Evolutionary conservation across 2,797 vertebrate genomes (phyloP), one percentile per base, ranked within the genome.

Genomic region (Clarias laeviceps): DNA sequence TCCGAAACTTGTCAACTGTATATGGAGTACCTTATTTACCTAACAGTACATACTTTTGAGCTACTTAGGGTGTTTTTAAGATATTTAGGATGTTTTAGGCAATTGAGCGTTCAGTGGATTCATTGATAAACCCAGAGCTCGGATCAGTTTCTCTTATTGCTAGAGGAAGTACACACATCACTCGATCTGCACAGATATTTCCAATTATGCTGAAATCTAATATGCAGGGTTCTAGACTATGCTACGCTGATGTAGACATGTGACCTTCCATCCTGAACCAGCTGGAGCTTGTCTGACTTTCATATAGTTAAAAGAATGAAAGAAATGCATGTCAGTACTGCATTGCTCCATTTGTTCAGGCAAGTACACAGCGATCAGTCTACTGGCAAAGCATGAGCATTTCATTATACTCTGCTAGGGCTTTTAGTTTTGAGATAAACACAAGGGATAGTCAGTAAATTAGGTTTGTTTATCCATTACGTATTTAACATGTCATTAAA

Each of bases 211-310:
- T 68, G 61, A 68, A 68, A 86, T 64, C 3, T 65, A 65, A 74
- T 57, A 74, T 74, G 24, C 34, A 40, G 22, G 17, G 8, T 27
- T 22, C 68, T 56, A 40, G 37, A 40, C 37, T 40, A 40, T 40
- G 37, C 37, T 0, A 7, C 0, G 37, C 37, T 40, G 37, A 7
- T 40, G 12, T 78, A 61, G 20, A 37, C 34, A 81, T 29, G 62
- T 45, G 27, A 56, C 29, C 64, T 62, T 78, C 76, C 32, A 37
- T 62, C 12, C 20, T 37, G 57, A 78, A 78, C 76, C 76, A 61
- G 76, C 57, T 78, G 76, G 29, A 61, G 32, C 76, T 61, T 78
- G 76, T 78, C 76, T 62, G 32, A 37, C 57, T 78, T 78, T 61
- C 22, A 40, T 61, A 4, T 37, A 77, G 74, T 59, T 34, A 34